Evolutionary conservation across 2,888 invertebrate species (phyloP).

Genomic region (Fragum sueziense): DNA sequence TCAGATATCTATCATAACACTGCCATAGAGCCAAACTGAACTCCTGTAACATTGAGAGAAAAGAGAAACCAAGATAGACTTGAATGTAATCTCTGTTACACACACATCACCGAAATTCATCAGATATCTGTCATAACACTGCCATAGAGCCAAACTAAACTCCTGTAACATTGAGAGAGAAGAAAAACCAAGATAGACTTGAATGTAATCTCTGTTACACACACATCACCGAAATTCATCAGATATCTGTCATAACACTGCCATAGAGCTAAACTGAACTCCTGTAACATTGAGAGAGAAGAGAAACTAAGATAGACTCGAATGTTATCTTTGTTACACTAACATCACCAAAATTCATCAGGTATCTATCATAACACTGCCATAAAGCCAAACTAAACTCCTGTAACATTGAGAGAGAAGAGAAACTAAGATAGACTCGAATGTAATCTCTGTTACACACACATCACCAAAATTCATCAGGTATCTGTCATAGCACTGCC

Average conservation of each 20-base stretch:
- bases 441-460: too few species aligned
- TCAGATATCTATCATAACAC: too few species aligned
- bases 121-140: constrained; percentile 81
- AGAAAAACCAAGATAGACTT: constrained; percentile 75
- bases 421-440: too few species aligned
- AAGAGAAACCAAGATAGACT: constrained; percentile 77
- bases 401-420: too few species aligned
- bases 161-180: constrained; percentile 73
- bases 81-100: constrained; percentile 77
- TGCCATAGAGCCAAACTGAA: too few species aligned
- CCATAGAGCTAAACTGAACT: constrained; percentile 80
- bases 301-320: constrained; percentile 77
- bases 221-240: constrained; percentile 76
- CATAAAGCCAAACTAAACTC: constrained; percentile 80
- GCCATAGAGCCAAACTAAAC: constrained; percentile 80
- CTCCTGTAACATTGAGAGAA: too few species aligned
- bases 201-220: constrained; percentile 77
- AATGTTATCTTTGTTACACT: constrained; percentile 78
- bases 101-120: constrained; percentile 76
- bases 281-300: constrained; percentile 70
- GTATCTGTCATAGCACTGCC: too few species aligned
- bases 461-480: too few species aligned
- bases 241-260: constrained; percentile 82
- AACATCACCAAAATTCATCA: constrained; percentile 77
- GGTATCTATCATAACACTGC: constrained; percentile 81